Conservation (phyloP, 1,140 invertebrate species). For the Tachypleus tridentatus region DNA sequence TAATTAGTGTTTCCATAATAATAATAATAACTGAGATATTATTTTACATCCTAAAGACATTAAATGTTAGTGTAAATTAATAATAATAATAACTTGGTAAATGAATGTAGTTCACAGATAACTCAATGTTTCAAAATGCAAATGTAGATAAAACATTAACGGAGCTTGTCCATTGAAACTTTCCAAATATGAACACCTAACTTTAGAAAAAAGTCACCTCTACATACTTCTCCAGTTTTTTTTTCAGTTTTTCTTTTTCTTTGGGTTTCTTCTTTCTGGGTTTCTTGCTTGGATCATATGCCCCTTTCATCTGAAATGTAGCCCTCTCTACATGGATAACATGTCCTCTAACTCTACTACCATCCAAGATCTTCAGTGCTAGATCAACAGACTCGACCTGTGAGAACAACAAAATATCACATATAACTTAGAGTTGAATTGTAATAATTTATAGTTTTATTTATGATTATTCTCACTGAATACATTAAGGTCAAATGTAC, state of each 20-base stretch:
- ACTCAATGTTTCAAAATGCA: too few relatives aligned
- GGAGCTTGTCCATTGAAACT: background rate
- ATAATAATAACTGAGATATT: too few relatives aligned
- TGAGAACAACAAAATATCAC: conserved; percentile 7
- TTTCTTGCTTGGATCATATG: conserved; percentile 86
- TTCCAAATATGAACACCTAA: background rate
- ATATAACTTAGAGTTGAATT: background rate
- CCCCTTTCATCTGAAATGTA: conserved; percentile 88
- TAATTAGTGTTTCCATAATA: too few relatives aligned
- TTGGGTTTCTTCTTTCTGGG: conserved; percentile 66
- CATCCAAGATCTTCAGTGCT: conserved; percentile 86
- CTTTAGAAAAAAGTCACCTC: background rate
- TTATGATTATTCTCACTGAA: conserved; percentile 5
- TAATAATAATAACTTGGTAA: too few relatives aligned
- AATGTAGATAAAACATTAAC: background rate
- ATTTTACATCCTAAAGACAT: too few relatives aligned
- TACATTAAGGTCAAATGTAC: background rate
- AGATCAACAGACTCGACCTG: conserved; percentile 86
- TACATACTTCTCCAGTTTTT: conserved; percentile 78
- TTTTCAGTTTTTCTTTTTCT: conserved; percentile 79
- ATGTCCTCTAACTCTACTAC: conserved; percentile 53
- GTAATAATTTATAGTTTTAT: background rate
- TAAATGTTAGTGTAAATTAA: too few relatives aligned
- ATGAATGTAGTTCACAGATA: too few relatives aligned
- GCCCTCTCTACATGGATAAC: conserved; percentile 77